Base-by-base conservation (phyloP, 1,140 invertebrate species). In the Zaprionus vittiger region DNA sequence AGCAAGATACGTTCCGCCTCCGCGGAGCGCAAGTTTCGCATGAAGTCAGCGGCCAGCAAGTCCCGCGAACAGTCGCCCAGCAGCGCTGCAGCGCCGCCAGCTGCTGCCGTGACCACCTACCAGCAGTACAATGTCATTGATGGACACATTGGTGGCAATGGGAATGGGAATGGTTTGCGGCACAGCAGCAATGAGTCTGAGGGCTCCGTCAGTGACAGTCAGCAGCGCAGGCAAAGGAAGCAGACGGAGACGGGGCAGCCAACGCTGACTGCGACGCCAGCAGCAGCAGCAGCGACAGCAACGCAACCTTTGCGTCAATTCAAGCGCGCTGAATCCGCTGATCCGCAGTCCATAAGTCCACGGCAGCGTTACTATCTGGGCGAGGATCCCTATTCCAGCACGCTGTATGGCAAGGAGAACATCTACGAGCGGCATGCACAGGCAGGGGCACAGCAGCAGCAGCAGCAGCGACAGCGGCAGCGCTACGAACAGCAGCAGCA, bases 381-480 rank as follows among this genome's bases (percentile, higher is more conserved):
- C 12, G 96, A 97, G 93, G 96, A 97, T 94, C 96, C 96, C 5
- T 97, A 96, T 91, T 95, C 95, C 31, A 96, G 96, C 65, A 96
- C 95, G 86, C 96, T 97, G 80, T 97, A 96, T 90, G 96, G 96
- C 37, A 94, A 95, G 68, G 96, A 97, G 91, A 96, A 96, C 81
- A 96, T 96, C 81, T 97, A 97, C 93, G 95, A 95, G 54, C 77
- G 84, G 9, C 66, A 73, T 38, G 49, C n/a, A 5, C 54, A 37
- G 26, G 11, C 44, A 20, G 83, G 94, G 94, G 1, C 12, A 94
- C 94, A 24, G 47, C 74, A 95, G 93, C 92, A 93, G 38, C 34
- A 4, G 15, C 38, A 77, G 52, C 73, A 65, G 34, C 55, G 54
- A 6, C 22, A 37, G n/a, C 70, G 47, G 2, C 70, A 26, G 81